These are phyloP conservation scores for Gallinago stenura DNA, from an alignment of 2,797 vertebrate genomes.

Conservation along the genomic window DNA sequence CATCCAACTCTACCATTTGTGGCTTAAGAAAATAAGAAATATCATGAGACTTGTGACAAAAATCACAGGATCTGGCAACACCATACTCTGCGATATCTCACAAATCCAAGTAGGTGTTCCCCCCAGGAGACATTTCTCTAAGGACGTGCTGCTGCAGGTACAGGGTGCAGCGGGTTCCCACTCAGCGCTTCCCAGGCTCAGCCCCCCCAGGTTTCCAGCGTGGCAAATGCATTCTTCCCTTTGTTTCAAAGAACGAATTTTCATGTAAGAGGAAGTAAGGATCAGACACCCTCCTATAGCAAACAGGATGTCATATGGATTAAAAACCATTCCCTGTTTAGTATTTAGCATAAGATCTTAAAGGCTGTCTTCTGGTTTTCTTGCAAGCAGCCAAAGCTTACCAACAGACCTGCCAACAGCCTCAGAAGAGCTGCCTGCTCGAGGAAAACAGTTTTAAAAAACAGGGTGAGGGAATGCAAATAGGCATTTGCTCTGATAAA, in stretches of 20 bases:
- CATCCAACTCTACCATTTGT: neutral
- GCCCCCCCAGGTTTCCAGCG: neutral
- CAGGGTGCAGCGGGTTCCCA: fast-evolving
- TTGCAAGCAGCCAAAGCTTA: neutral
- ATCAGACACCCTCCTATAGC: neutral
- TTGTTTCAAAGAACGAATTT: neutral
- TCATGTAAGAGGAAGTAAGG: neutral
- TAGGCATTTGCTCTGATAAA: neutral
- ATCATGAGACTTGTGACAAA: neutral
- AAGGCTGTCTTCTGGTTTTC: neutral
- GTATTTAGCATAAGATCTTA: neutral
- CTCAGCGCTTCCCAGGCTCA: neutral
- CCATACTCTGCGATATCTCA: no score
- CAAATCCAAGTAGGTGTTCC: neutral
- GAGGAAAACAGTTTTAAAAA: neutral
- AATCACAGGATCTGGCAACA: neutral
- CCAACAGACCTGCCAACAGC: neutral
- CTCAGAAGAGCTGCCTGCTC: neutral
- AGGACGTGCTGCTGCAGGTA: neutral
- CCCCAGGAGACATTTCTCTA: neutral
- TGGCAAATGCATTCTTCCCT: neutral
- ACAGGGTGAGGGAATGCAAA: neutral
- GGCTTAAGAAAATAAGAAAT: neutral
- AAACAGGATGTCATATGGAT: neutral
- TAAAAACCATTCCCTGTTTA: neutral